Evolutionary conservation across 2,113 vertebrate species (phyloP).

Genomic region (Haliaeetus leucogaster): DNA sequence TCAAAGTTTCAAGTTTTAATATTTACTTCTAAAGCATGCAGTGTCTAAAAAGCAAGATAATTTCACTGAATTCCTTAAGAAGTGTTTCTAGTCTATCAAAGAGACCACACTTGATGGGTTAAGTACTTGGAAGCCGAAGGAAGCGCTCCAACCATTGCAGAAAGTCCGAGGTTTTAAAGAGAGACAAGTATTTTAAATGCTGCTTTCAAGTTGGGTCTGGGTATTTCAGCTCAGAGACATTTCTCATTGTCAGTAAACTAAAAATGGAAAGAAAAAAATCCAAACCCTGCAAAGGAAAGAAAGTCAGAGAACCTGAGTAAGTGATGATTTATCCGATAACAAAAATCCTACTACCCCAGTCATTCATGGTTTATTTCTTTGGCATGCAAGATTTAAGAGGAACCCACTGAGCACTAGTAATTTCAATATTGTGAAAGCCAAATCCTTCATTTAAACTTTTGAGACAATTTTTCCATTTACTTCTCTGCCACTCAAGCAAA

Average conservation of each 20-base stretch:
- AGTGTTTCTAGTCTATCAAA: neutral
- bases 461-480: constrained; percentile 44
- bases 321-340: constrained; percentile 36
- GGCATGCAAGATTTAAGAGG: neutral
- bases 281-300: neutral
- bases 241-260: constrained; percentile 34
- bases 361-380: constrained; percentile 41
- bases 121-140: neutral
- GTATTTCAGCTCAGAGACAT: neutral
- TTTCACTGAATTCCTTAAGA: neutral
- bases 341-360: neutral
- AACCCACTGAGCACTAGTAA: neutral
- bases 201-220: neutral
- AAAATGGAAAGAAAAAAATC: neutral
- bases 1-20: neutral
- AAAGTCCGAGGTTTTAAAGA: neutral
- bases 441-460: constrained; percentile 39
- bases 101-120: neutral
- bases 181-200: neutral
- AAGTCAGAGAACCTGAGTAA: neutral
- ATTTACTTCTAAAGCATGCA: neutral
- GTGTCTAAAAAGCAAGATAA: neutral
- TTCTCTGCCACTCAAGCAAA: constrained; percentile 46
- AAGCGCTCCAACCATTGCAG: neutral
- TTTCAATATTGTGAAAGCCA: neutral